These are phyloP conservation scores for Phoronis australis DNA, from an alignment of 2,888 invertebrate species.

Conservation along the genomic window DNA sequence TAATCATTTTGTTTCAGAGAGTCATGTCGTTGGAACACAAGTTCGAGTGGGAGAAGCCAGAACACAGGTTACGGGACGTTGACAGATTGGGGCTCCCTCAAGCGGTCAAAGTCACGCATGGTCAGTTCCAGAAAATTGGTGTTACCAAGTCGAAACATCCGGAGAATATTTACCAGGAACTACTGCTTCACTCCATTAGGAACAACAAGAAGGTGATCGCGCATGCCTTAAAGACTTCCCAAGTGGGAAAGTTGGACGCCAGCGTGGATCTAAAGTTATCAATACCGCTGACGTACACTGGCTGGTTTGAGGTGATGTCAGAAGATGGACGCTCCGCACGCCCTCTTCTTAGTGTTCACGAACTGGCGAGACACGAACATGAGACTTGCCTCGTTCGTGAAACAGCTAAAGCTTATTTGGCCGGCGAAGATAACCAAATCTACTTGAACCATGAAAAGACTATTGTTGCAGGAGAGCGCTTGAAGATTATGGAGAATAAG, in stretches of 20 bases:
- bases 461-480: too few species aligned
- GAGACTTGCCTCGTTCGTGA: slow-evolving; percentile 68
- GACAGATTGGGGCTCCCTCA: too few species aligned
- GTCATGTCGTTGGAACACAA: too few species aligned
- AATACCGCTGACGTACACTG: slow-evolving; percentile 84
- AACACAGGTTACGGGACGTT: too few species aligned
- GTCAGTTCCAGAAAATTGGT: too few species aligned
- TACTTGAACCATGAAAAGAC: slow-evolving; percentile 31
- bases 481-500: too few species aligned
- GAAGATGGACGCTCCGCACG: slow-evolving; percentile 88
- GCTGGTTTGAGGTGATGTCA: slow-evolving; percentile 88
- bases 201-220: slow-evolving; percentile 69
- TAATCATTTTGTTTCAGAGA: too few species aligned
- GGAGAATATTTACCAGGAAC: too few species aligned
- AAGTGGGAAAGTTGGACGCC: slow-evolving; percentile 19
- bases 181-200: slow-evolving; percentile 68
- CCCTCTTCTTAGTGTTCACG: slow-evolving; percentile 81
- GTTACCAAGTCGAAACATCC: too few species aligned
- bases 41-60: too few species aligned
- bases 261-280: slow-evolving; percentile 63
- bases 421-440: slow-evolving; percentile 35
- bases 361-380: slow-evolving; percentile 62
- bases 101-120: too few species aligned
- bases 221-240: slow-evolving; percentile 30
- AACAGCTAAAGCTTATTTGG: slow-evolving; percentile 37